A percentile compares a stretch with the other conserved stretches of the same genome.
These are phyloP conservation scores for Callyntrura sp. DNA, from an alignment of 2,888 invertebrate species.

Conservation along the genomic window DNA sequence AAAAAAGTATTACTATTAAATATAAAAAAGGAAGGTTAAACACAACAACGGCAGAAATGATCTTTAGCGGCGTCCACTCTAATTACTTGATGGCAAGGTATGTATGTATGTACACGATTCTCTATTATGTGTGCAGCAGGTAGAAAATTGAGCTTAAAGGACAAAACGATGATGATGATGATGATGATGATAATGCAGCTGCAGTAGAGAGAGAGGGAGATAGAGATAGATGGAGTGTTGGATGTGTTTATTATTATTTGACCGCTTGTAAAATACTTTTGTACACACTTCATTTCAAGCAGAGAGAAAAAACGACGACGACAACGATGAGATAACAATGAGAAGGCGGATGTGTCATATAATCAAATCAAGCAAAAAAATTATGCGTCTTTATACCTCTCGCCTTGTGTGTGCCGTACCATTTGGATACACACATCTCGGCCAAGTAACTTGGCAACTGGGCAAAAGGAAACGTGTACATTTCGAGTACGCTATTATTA, in stretches of 20 bases:
- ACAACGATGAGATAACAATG: conserved; percentile 34
- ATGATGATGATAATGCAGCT: too few species aligned
- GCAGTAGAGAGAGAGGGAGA: too few species aligned
- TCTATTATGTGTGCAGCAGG: too few species aligned
- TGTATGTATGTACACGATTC: too few species aligned
- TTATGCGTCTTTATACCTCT: conserved; percentile 13
- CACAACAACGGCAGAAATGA: conserved; percentile 26
- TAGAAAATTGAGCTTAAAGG: conserved; percentile 43
- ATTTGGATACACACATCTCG: too few species aligned
- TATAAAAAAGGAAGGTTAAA: conserved; percentile 65
- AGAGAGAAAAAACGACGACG: too few species aligned
- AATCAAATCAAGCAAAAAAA: conserved; percentile 8
- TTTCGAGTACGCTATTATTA: too few species aligned
- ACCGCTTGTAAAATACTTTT: conserved; percentile 13
- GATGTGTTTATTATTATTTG: neutral
- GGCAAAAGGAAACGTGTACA: conserved; percentile 5
- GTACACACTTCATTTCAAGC: conserved; percentile 60
- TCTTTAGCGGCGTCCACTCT: conserved; percentile 39
- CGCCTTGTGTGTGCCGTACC: too few species aligned
- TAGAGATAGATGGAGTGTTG: too few species aligned
- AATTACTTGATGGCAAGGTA: too few species aligned
- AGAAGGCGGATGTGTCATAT: conserved; percentile 54
- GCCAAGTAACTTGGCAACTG: neutral
- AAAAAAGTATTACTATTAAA: conserved; percentile 65
- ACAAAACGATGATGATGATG: conserved; percentile 21